phyloP scores from a whole-genome alignment of 2,797 vertebrate species.

The Vireo griseus region DNA sequence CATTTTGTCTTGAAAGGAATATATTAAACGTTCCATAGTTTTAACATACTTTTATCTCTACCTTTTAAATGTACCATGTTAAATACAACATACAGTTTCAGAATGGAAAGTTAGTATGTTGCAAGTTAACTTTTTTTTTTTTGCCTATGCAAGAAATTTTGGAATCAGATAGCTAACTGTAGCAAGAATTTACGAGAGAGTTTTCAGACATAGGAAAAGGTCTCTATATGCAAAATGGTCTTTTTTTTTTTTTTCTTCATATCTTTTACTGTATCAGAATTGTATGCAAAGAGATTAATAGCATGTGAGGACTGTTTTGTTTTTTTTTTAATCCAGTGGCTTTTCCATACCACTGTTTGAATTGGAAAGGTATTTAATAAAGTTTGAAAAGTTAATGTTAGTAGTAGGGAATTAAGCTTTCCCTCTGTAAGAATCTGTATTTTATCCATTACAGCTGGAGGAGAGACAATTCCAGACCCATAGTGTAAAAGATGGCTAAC shows the following conservation, averaged over 20 bases:
- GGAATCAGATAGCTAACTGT: background rate
- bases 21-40: background rate
- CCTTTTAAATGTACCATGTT: background rate
- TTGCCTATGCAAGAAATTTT: background rate
- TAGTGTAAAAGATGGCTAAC: background rate
- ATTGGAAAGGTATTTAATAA: background rate
- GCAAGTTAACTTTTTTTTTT: background rate
- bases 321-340: background rate
- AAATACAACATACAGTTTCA: background rate
- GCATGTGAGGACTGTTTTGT: background rate
- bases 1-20: background rate
- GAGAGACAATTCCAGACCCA: background rate
- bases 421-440: background rate
- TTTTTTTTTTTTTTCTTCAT: background rate
- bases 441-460: background rate
- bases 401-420: background rate
- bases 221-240: background rate
- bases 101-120: background rate
- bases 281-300: background rate
- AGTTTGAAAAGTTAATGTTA: background rate
- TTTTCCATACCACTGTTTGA: background rate
- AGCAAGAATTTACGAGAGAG: background rate
- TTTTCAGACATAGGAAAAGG: background rate
- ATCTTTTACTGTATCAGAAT: background rate
- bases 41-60: background rate